These are phyloP conservation scores for Blennius ocellaris DNA, from an alignment of 2,113 vertebrate species.

Conservation along the genomic window DNA sequence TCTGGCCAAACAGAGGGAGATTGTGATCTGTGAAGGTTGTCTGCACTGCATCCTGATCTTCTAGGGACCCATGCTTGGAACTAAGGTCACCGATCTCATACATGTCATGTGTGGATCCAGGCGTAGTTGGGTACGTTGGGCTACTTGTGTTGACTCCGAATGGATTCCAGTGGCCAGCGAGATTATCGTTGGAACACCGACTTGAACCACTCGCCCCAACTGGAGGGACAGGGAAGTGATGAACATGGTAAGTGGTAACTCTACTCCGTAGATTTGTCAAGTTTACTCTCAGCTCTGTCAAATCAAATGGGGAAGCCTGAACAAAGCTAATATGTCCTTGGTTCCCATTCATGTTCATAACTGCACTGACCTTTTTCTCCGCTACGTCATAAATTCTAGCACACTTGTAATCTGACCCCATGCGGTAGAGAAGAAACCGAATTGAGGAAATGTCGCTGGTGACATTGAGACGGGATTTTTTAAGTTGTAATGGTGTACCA, in stretches of 20 bases:
- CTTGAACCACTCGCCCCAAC: slow-evolving; percentile 40
- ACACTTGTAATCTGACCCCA: slow-evolving; percentile 67
- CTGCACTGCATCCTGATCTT: slow-evolving; percentile 2
- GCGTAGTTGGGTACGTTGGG: slow-evolving; percentile 67
- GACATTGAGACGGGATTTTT: slow-evolving; percentile 74
- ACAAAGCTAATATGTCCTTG: slow-evolving; percentile 78
- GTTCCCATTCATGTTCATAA: slow-evolving; percentile 81
- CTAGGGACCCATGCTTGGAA: slow-evolving; percentile 76
- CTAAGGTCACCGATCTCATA: slow-evolving; percentile 86
- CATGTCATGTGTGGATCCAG: slow-evolving; percentile 79
- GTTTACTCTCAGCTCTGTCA: slow-evolving; percentile 76
- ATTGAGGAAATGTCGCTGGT: background rate
- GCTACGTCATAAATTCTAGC: slow-evolving; percentile 70
- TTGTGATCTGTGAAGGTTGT: slow-evolving; percentile 77
- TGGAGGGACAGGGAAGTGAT: slow-evolving; percentile 80
- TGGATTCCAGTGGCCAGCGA: slow-evolving; percentile 85
- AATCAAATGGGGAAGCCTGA: slow-evolving; percentile 83
- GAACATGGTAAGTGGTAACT: slow-evolving; percentile 79
- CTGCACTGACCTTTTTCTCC: slow-evolving; percentile 74
- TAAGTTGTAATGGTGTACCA: slow-evolving; percentile 63
- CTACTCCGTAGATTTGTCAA: slow-evolving; percentile 70
- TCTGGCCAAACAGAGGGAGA: slow-evolving; percentile 84
- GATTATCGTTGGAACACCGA: slow-evolving; percentile 79
- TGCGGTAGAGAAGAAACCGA: slow-evolving; percentile 68
- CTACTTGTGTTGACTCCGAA: slow-evolving; percentile 65